These are phyloP conservation scores for Planiliza haematocheilus DNA, from an alignment of 2,113 vertebrate species.

Conservation along the genomic window DNA sequence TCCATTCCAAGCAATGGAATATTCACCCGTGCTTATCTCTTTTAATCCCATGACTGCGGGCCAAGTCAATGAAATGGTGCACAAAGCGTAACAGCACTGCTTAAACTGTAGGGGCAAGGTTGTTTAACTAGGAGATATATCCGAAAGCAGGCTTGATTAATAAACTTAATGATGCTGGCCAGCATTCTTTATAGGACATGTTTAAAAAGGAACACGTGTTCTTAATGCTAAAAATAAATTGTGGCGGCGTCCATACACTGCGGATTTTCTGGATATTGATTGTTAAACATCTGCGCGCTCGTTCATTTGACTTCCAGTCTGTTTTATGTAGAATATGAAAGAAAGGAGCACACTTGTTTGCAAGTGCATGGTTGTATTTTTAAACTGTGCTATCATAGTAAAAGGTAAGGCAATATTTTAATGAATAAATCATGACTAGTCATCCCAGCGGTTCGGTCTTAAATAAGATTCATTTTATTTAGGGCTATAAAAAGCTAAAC, in stretches of 20 bases:
- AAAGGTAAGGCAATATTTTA: slow-evolving; percentile 21
- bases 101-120: slow-evolving; percentile 51
- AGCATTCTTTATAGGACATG: slow-evolving; percentile 20
- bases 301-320: slow-evolving; percentile 26
- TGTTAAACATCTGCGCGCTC: slow-evolving; percentile 27
- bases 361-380: slow-evolving; percentile 34
- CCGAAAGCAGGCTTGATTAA: slow-evolving; percentile 43
- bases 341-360: slow-evolving; percentile 3
- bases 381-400: slow-evolving; percentile 29
- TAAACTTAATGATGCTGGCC: background rate
- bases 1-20: slow-evolving; percentile 60
- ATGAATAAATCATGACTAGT: slow-evolving; percentile 20
- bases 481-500: slow-evolving; percentile 14
- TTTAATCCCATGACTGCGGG: slow-evolving; percentile 70
- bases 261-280: slow-evolving; percentile 11
- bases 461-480: slow-evolving; percentile 7
- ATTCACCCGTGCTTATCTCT: slow-evolving; percentile 74
- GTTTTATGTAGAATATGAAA: slow-evolving; percentile 37
- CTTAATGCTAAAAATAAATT: slow-evolving; percentile 47
- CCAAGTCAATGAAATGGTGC: slow-evolving; percentile 66
- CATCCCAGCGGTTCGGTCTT: slow-evolving; percentile 6
- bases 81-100: slow-evolving; percentile 35
- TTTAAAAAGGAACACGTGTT: slow-evolving; percentile 20
- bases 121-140: slow-evolving; percentile 56
- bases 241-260: background rate